Evolutionary conservation across 1,140 invertebrate species (phyloP), one percentile per base, ranked within the genome.

Genomic region (Drosophila funebris): DNA sequence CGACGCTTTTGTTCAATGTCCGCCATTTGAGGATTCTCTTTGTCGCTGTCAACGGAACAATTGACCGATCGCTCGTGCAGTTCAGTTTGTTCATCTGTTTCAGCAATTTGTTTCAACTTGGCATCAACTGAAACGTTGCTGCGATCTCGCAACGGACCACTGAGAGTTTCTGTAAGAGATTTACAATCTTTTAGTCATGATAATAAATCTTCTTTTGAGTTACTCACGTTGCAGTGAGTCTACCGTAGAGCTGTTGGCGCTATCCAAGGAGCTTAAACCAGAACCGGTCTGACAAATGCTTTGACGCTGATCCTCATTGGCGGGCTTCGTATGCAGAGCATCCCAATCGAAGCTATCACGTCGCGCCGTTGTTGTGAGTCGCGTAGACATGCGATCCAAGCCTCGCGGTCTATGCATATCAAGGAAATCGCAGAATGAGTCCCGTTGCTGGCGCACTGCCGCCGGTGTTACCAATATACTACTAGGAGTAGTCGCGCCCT

Each of bases 341-440:
- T 90, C 90, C 90, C 90, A 91, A 48, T 91, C 90, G 16, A 91
- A 91, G 37, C 90, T 91, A 43, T 91, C 90, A 1, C 90, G 71
- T 1, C 77, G 64, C 1, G 54, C 39, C 11, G 63, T 66, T 3
- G 61, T 62, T 5, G 72, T 63, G 6, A 90, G 24, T 0, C 83
- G 83, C 5, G 82, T 77, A 2, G 90, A 91, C 48, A 80, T 73
- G 18, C 84, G 81, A 14, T 91, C 85, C n/a, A 82, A 27, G 3
- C 27, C 36, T 3, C 69, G 70, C 7, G 75, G 58, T 1, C 54
- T 61, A 3, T 89, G 90, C 11, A 73, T 69, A 53, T 91, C 90
- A 4, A 91, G 16, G 18, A 91, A 91, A 66, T 91, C 90, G 58
- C 88, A 91, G 53, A 91, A 91, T 1, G 90, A 91, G 41, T 91